Conservation (phyloP, 2,797 vertebrate species). For the Miichthys miiuy region DNA sequence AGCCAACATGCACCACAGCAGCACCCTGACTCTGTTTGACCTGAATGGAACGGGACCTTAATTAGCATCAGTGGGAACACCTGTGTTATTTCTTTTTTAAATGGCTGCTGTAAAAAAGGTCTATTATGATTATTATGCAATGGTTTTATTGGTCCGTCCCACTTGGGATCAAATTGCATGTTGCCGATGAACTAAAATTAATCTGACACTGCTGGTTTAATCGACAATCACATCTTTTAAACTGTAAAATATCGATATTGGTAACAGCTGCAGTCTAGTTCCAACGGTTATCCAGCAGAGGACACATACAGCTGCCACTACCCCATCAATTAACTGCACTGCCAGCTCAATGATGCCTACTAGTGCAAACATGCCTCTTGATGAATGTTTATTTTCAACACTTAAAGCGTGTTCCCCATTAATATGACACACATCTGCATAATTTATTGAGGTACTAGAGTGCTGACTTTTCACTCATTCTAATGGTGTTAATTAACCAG, state of each 20-base stretch:
- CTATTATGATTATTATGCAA: too few relatives aligned
- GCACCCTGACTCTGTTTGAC: too few relatives aligned
- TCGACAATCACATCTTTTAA: not conserved
- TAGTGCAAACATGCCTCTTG: conserved; percentile 40
- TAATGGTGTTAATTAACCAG: conserved; percentile 57
- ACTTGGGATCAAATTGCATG: too few relatives aligned
- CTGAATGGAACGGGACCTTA: too few relatives aligned
- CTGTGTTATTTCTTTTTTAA: too few relatives aligned
- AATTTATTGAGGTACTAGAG: conserved; percentile 37
- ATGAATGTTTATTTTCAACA: conserved; percentile 51
- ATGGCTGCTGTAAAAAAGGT: too few relatives aligned
- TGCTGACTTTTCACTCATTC: conserved; percentile 57
- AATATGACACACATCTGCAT: conserved; percentile 57
- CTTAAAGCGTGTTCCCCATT: conserved; percentile 44
- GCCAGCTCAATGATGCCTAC: conserved; percentile 29
- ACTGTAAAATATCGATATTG: not conserved
- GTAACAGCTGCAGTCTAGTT: not conserved
- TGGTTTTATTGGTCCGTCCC: too few relatives aligned
- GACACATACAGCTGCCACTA: conserved; percentile 30
- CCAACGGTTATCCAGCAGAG: conserved; percentile 3
- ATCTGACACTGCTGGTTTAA: not conserved
- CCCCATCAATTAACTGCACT: conserved; percentile 35
- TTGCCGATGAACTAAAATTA: too few relatives aligned
- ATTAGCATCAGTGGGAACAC: too few relatives aligned
- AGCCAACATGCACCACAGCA: too few relatives aligned